A percentile compares a stretch with the other conserved stretches of the same genome.
Evolutionary conservation across 1,140 invertebrate species (phyloP).

Genomic region (Euwallacea fornicatus): DNA sequence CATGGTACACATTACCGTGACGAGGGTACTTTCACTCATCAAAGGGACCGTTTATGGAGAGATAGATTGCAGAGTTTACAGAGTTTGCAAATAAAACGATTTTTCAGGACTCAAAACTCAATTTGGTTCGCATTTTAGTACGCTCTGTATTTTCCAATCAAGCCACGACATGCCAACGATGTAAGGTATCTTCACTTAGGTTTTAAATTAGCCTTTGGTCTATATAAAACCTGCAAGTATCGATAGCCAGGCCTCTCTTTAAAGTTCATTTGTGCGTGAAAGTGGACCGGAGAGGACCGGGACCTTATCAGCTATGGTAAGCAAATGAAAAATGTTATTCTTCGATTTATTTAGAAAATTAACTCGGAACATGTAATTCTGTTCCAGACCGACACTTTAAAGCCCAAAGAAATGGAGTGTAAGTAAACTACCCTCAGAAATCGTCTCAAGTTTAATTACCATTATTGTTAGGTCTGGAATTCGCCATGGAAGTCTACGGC

Average conservation of each 20-base stretch:
- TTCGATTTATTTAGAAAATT: too few species aligned
- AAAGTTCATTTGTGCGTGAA: conserved; percentile 28
- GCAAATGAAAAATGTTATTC: background rate
- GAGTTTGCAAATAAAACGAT: too few species aligned
- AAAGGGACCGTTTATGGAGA: too few species aligned
- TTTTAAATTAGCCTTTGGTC: conserved; percentile 38
- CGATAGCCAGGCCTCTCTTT: conserved; percentile 32
- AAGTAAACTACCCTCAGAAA: conserved; percentile 37
- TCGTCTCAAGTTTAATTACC: background rate
- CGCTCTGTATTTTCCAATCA: conserved; percentile 28
- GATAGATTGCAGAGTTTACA: too few species aligned
- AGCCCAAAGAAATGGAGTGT: conserved; percentile 48
- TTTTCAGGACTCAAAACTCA: too few species aligned
- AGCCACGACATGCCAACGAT: conserved; percentile 37
- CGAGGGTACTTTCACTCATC: too few species aligned
- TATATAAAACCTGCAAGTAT: conserved; percentile 39
- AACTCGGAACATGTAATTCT: too few species aligned
- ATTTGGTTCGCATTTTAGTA: conserved; percentile 4
- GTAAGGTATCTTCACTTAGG: conserved; percentile 32
- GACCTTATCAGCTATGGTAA: conserved; percentile 23
- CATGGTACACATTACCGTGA: too few species aligned
- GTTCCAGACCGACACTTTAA: conserved; percentile 43
- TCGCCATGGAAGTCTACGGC: conserved; percentile 46
- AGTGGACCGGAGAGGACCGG: conserved; percentile 12
- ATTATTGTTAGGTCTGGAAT: conserved; percentile 44